A percentile compares a stretch with the other conserved stretches of the same genome.
These are phyloP conservation scores for Acanthiza pusilla DNA, from an alignment of 2,797 vertebrate species.

Conservation along the genomic window DNA sequence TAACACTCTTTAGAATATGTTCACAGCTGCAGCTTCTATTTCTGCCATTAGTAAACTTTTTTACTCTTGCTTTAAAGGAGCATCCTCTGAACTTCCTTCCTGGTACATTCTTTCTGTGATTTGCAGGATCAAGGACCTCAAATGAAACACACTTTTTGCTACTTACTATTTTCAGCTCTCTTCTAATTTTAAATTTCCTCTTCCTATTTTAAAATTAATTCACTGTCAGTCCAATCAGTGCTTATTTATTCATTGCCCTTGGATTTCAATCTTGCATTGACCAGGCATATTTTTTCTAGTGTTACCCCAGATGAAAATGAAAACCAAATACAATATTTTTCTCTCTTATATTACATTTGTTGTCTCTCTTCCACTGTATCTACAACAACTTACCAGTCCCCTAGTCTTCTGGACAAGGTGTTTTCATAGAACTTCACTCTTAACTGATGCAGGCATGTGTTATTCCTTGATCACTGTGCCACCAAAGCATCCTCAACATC, in stretches of 20 bases:
- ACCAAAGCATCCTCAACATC: neutral
- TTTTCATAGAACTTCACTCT: neutral
- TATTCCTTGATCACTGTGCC: neutral
- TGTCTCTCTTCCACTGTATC: neutral
- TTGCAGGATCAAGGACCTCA: neutral
- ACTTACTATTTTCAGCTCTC: neutral
- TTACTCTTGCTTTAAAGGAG: slow-evolving; percentile 27
- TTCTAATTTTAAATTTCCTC: neutral
- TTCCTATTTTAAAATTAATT: neutral
- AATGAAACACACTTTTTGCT: neutral
- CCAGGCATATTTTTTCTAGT: neutral
- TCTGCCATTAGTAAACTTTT: slow-evolving; percentile 54
- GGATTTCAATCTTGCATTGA: neutral
- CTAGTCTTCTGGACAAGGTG: neutral
- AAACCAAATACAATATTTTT: neutral
- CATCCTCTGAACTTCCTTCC: slow-evolving; percentile 26
- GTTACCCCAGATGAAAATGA: neutral
- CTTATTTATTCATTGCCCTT: neutral
- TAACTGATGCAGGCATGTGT: neutral
- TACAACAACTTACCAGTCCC: neutral
- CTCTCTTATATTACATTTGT: neutral
- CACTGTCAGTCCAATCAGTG: neutral
- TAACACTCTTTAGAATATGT: slow-evolving; percentile 56
- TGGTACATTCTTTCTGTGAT: neutral
- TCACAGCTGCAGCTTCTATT: slow-evolving; percentile 65